Base-by-base conservation (phyloP, 2,888 invertebrate genomes). In the Meteorus cinctellus region DNA sequence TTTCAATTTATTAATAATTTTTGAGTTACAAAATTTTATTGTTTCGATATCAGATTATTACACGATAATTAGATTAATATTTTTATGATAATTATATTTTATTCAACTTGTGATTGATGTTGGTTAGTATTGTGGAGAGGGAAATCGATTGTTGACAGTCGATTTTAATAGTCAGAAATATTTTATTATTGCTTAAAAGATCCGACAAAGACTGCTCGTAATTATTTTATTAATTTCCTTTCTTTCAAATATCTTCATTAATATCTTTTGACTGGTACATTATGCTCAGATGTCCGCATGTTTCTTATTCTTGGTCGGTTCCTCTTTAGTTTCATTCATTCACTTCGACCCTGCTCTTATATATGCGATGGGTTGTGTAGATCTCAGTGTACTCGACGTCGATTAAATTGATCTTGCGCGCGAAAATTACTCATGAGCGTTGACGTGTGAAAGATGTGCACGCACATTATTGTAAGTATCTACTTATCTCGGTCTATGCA, bases 201-300 rank as follows among this genome's bases (percentile, higher is more conserved):
- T 48, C 90, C 86, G 91, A 91, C 86, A 91, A 90, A 80, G 91
- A 90, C 19, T 60, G 51, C 51, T 65, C 73, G 70, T 2, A 83
- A 87, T 68, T 78, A 89, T 91, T 87, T 84, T 84, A 86, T 88
- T 16, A 63, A 62, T 75, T 88, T 87, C 84, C 80, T 87, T 88
- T 87, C 86, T 88, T 88, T 88, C 87, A 86, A 88, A 88, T 88
- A 88, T 89, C 88, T 89, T 88, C 87, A 88, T 89, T 88, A 89
- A 88, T 88, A 88, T 86, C 84, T 84, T 79, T 77, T 81, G 75
- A 81, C 80, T 77, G 69, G 55, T 36, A 5, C 77, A 27, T 78
- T 81, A 78, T 77, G 82, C 31, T 59, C 62, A 81, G 76, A 78
- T 75, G 72, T 79, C 71, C 76, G 62, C 67, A 63, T 72, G 72